These are phyloP conservation scores for Poeciliopsis retropinna DNA, from an alignment of 2,113 vertebrate species.

Conservation along the genomic window DNA sequence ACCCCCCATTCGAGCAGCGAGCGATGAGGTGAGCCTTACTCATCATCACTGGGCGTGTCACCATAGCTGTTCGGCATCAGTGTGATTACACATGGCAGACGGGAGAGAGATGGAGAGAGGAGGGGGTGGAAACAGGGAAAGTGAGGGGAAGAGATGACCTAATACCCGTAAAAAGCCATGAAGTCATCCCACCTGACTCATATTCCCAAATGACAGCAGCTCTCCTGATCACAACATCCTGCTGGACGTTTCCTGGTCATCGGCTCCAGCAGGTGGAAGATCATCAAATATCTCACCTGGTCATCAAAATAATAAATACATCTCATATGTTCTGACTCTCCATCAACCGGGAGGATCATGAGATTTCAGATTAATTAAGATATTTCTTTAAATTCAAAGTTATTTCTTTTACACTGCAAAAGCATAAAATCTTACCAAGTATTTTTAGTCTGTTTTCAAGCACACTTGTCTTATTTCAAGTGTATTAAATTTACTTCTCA, in stretches of 20 bases:
- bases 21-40: constrained; percentile 65
- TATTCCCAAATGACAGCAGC: constrained; percentile 76
- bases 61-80: constrained; percentile 51
- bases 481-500: too few relatives aligned
- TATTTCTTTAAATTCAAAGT: too few relatives aligned
- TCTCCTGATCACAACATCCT: constrained; percentile 63
- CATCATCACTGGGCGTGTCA: constrained; percentile 73
- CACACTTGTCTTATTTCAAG: too few relatives aligned
- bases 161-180: constrained; percentile 81
- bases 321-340: too few relatives aligned
- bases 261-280: too few relatives aligned
- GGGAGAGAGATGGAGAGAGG: neutral
- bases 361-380: too few relatives aligned
- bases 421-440: too few relatives aligned
- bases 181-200: constrained; percentile 84
- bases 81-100: constrained; percentile 54
- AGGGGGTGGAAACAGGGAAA: constrained; percentile 11
- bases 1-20: constrained; percentile 50
- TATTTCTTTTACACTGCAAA: too few relatives aligned
- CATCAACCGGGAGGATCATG: too few relatives aligned
- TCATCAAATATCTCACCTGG: too few relatives aligned
- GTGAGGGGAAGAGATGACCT: constrained; percentile 71
- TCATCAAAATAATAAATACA: too few relatives aligned
- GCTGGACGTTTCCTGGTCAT: neutral
- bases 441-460: too few relatives aligned